A percentile compares a stretch with the other conserved stretches of the same genome.
phyloP scores from a whole-genome alignment of 2,888 invertebrate species.

The Lobophora halterata region DNA sequence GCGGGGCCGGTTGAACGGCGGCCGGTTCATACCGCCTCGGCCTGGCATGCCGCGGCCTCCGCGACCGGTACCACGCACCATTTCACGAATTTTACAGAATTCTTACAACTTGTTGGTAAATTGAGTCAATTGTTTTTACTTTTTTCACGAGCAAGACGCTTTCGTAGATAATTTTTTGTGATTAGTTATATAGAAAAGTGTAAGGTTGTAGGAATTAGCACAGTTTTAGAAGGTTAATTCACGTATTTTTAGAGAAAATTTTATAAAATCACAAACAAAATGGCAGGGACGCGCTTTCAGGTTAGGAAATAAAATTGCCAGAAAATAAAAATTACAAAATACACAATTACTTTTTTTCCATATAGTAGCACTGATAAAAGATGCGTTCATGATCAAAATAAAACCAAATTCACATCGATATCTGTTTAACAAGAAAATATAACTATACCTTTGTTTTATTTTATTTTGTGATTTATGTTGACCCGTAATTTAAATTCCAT shows the following conservation, averaged over 20 bases:
- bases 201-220: background rate
- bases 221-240: background rate
- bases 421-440: too few species aligned
- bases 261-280: conserved; percentile 18
- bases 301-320: background rate
- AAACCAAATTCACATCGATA: too few species aligned
- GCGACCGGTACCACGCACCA: conserved; percentile 86
- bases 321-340: conserved; percentile 31
- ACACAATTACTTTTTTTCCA: background rate
- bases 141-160: background rate
- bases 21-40: conserved; percentile 82
- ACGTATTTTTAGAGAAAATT: conserved; percentile 6
- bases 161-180: background rate
- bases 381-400: too few species aligned
- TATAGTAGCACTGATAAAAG: background rate
- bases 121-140: background rate
- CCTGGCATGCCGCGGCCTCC: conserved; percentile 85
- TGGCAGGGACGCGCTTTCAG: conserved; percentile 20
- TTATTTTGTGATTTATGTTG: too few species aligned
- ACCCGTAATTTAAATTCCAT: too few species aligned
- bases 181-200: background rate
- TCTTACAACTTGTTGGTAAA: background rate
- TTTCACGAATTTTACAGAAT: conserved; percentile 40
- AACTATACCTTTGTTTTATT: too few species aligned
- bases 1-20: conserved; percentile 68